Evolutionary conservation across 2,888 invertebrate species (phyloP).

Genomic region (Coronaproctus castanopsis): DNA sequence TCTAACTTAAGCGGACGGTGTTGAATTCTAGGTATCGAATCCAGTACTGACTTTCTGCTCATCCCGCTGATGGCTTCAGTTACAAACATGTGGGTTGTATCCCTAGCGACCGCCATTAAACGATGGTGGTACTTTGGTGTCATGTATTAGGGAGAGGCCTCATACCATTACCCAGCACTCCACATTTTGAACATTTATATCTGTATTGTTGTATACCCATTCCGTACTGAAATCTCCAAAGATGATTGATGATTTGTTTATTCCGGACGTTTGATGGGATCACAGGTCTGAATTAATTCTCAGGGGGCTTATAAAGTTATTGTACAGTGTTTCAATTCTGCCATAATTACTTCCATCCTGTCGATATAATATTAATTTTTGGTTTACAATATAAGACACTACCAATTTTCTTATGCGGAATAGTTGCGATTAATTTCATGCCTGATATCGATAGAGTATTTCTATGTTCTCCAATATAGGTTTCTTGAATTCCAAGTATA

Average conservation of each 20-base stretch:
- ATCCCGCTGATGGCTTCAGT: background rate
- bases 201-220: too few species aligned
- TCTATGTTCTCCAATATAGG: background rate
- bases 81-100: too few species aligned
- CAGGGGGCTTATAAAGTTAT: background rate
- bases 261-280: background rate
- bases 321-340: background rate
- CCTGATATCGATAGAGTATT: background rate
- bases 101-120: too few species aligned
- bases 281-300: background rate
- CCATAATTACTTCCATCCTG: background rate
- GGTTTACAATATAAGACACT: background rate
- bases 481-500: background rate
- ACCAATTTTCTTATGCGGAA: background rate
- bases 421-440: background rate
- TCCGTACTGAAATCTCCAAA: background rate
- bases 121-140: too few species aligned
- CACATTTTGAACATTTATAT: too few species aligned
- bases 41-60: background rate
- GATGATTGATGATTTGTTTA: background rate
- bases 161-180: background rate
- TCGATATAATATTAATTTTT: background rate
- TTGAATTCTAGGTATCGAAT: background rate
- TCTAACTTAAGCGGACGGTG: background rate
- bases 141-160: too few species aligned